These are phyloP conservation scores for Presbytis comata DNA, from an alignment of 2,797 vertebrate genomes.

Conservation along the genomic window DNA sequence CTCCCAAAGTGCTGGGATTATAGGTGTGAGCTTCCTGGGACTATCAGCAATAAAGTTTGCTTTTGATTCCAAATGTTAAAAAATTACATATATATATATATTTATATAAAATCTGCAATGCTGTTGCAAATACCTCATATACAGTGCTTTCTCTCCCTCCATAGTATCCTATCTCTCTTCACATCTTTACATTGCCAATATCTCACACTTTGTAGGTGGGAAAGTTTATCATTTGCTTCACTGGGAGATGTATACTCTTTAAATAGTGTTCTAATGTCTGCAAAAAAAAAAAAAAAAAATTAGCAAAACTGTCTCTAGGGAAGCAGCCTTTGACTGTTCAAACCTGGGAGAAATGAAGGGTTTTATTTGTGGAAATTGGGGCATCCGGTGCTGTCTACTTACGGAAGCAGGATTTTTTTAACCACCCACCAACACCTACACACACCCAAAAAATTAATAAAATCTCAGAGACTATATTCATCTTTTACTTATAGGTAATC, in stretches of 20 bases:
- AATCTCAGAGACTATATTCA: neutral
- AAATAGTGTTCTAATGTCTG: constrained; percentile 42
- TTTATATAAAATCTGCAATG: no score
- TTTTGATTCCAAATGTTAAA: neutral
- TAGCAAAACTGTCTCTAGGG: constrained; percentile 46
- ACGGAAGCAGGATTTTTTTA: constrained; percentile 30
- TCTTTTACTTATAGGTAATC: neutral
- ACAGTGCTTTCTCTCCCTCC: neutral
- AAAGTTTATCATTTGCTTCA: constrained; percentile 7
- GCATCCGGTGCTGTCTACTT: constrained; percentile 62
- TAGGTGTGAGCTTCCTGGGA: neutral
- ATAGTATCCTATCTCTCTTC: neutral
- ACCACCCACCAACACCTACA: constrained; percentile 53
- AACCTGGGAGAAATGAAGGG: constrained; percentile 57
- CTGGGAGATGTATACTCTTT: neutral
- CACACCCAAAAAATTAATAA: constrained; percentile 12
- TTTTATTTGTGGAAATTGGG: constrained; percentile 77
- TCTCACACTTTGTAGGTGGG: neutral
- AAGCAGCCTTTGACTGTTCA: constrained; percentile 62
- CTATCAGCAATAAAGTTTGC: neutral
- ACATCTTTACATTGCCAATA: neutral
- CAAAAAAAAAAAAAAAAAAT: neutral
- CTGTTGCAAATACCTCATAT: neutral
- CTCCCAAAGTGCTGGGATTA: neutral
- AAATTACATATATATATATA: neutral